Percentiles rank a stretch among this genome's conserved stretches.
Conservation (phyloP, 2,797 vertebrate species). For the Strix occidentalis region DNA sequence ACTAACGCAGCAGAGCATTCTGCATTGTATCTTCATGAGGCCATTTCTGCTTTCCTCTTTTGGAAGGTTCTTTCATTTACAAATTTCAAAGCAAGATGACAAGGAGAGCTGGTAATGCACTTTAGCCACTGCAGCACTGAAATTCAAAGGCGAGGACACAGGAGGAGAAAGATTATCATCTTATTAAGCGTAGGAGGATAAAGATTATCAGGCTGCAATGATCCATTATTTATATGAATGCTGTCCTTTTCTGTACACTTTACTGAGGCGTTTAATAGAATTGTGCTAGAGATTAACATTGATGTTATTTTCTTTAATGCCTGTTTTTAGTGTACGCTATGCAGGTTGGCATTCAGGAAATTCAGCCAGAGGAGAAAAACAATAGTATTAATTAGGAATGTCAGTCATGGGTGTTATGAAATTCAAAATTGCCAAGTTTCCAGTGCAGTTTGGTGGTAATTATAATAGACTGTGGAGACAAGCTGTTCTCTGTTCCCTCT, state of each 20-base stretch:
- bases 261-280: slow-evolving; percentile 58
- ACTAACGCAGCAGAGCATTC: neutral
- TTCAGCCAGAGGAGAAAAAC: slow-evolving; percentile 72
- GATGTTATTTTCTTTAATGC: slow-evolving; percentile 70
- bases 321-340: slow-evolving; percentile 64
- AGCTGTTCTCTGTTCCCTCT: slow-evolving; percentile 66
- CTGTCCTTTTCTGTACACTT: neutral
- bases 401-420: slow-evolving; percentile 75
- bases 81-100: slow-evolving; percentile 48
- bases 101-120: neutral
- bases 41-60: slow-evolving; percentile 16
- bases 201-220: slow-evolving; percentile 42
- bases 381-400: slow-evolving; percentile 76
- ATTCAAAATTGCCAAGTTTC: slow-evolving; percentile 73
- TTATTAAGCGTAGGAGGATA: slow-evolving; percentile 62
- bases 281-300: slow-evolving; percentile 64
- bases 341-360: slow-evolving; percentile 68
- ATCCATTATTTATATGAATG: slow-evolving; percentile 70
- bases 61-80: slow-evolving; percentile 50
- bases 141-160: slow-evolving; percentile 58
- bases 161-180: slow-evolving; percentile 67
- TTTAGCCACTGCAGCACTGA: neutral
- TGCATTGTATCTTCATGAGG: neutral
- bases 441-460: slow-evolving; percentile 69
- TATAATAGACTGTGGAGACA: slow-evolving; percentile 71